These are phyloP conservation scores for Sarcophaga caerulescens DNA, from an alignment of 2,888 invertebrate species.

Conservation along the genomic window DNA sequence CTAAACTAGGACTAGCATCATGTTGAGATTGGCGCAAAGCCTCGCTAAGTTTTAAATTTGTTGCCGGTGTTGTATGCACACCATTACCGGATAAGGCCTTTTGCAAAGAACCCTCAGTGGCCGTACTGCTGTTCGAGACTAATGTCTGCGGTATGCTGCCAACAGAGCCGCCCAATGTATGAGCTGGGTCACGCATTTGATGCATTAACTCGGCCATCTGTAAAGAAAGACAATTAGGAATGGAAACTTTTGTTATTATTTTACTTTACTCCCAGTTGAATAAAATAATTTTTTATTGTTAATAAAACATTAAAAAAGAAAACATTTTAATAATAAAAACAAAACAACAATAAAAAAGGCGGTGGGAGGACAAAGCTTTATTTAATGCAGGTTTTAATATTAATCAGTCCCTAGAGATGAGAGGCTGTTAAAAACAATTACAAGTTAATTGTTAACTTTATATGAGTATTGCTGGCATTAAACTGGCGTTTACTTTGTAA, in stretches of 20 bases:
- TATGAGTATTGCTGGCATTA: neutral
- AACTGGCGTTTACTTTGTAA: neutral
- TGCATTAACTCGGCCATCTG: conserved; percentile 81
- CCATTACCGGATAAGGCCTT: conserved; percentile 74
- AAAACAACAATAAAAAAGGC: no score
- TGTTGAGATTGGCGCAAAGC: conserved; percentile 79
- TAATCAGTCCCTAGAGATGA: conserved; percentile 35
- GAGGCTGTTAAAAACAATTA: conserved; percentile 25
- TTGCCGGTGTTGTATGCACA: conserved; percentile 80
- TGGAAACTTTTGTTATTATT: neutral
- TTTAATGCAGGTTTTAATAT: neutral
- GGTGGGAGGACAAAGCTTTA: neutral
- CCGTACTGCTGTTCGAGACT: conserved; percentile 73
- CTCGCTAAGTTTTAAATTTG: conserved; percentile 80
- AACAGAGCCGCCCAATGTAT: conserved; percentile 80
- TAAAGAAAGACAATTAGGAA: conserved; percentile 34
- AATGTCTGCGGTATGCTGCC: conserved; percentile 81
- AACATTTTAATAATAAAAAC: no score
- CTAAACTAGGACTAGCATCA: conserved; percentile 79
- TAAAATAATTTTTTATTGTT: neutral
- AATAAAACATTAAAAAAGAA: neutral
- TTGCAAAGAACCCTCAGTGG: conserved; percentile 73
- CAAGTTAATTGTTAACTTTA: conserved; percentile 31
- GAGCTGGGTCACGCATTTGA: conserved; percentile 81
- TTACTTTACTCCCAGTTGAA: neutral